Conservation (phyloP, 2,888 invertebrate species). For the Himalopsyche japonica region DNA sequence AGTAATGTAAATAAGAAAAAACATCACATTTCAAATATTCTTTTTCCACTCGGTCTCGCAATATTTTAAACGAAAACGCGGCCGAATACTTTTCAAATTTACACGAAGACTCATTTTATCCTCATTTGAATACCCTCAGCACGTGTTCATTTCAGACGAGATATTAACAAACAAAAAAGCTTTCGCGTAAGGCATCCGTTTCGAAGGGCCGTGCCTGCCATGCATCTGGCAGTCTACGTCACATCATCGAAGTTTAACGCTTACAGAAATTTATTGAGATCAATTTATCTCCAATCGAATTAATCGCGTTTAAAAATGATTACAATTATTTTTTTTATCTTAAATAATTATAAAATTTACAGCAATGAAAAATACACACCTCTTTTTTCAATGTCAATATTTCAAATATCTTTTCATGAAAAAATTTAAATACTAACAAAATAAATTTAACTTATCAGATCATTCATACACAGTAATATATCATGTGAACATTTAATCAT, state of each 20-base stretch:
- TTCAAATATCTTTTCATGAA: too few species aligned
- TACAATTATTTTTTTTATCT: not conserved
- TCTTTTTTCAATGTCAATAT: too few species aligned
- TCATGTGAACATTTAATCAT: too few species aligned
- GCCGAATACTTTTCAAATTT: conserved; percentile 1
- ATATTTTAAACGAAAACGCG: not conserved
- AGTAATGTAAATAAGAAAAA: not conserved
- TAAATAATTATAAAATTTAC: too few species aligned
- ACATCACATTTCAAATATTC: not conserved
- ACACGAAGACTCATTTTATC: not conserved
- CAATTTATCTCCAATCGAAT: not conserved
- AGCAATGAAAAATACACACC: too few species aligned
- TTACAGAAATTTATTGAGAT: not conserved
- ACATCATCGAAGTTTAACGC: not conserved
- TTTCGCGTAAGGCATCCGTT: not conserved
- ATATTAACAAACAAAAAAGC: conserved; percentile 1
- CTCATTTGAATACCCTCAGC: not conserved
- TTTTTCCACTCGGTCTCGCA: not conserved
- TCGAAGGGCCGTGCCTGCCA: not conserved
- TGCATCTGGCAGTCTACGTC: too few species aligned
- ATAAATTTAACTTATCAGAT: too few species aligned
- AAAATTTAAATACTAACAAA: too few species aligned
- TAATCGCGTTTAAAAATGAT: not conserved
- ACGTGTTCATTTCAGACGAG: not conserved
- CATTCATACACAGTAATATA: too few species aligned